Evolutionary conservation across 37 sponge, comb jelly and placozoan species (phyloP).

Genomic region (Ephydatia muelleri): DNA sequence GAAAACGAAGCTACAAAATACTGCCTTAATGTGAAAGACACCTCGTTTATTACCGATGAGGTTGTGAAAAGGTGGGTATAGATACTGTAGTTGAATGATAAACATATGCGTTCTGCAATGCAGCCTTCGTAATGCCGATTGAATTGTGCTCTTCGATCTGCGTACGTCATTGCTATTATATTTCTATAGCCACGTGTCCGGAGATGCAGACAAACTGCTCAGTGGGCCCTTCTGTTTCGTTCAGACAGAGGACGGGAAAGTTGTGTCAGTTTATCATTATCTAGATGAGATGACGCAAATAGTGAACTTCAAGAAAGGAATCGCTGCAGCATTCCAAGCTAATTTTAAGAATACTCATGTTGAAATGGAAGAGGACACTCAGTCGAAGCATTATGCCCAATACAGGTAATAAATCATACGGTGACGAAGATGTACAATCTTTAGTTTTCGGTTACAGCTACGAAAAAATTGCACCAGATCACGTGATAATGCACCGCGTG

Average conservation of each 20-base stretch:
- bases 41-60: not conserved
- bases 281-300: slow-evolving; percentile 6
- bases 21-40: slow-evolving; percentile 24
- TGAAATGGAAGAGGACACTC: slow-evolving; percentile 30
- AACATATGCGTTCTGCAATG: not conserved
- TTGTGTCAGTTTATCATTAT: slow-evolving; percentile 28
- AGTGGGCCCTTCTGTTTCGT: slow-evolving; percentile 27
- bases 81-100: not conserved
- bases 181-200: not conserved
- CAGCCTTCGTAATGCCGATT: too few species aligned
- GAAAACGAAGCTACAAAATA: slow-evolving; percentile 16
- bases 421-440: too few species aligned
- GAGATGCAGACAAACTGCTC: slow-evolving; percentile 9
- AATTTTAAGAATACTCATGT: slow-evolving; percentile 28
- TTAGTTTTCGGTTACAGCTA: not conserved
- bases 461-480: not conserved
- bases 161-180: too few species aligned
- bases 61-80: not conserved
- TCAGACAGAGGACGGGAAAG: slow-evolving; percentile 39
- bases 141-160: too few species aligned
- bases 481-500: not conserved
- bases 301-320: slow-evolving; percentile 58
- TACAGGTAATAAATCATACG: slow-evolving; percentile 8
- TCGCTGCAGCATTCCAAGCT: slow-evolving; percentile 58
- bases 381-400: slow-evolving; percentile 12